These are phyloP conservation scores for Heliocidaris tuberculata DNA, from an alignment of 35 echinoderm and acorn worm species.

Conservation along the genomic window DNA sequence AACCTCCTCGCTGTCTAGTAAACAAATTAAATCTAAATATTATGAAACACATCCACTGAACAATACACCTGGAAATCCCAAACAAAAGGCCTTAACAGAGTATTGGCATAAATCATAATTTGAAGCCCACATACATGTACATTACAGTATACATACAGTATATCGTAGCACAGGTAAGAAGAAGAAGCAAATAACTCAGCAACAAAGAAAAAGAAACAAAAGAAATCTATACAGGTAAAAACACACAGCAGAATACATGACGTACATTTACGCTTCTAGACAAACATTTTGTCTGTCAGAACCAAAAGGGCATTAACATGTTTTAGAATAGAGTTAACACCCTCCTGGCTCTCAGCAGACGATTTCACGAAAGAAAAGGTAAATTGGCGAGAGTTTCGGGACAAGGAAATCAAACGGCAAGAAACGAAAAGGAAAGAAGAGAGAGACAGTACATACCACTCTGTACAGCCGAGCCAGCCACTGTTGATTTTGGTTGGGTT, in stretches of 20 bases:
- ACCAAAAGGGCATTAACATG: not conserved
- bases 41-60: not conserved
- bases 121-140: not conserved
- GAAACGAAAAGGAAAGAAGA: not conserved
- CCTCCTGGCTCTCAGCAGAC: not conserved
- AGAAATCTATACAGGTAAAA: not conserved
- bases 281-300: not conserved
- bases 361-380: not conserved
- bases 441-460: conserved; percentile 21
- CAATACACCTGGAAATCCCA: not conserved
- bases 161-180: not conserved
- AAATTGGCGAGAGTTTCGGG: not conserved
- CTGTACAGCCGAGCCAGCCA: conserved; percentile 34
- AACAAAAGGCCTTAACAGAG: not conserved
- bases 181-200: not conserved
- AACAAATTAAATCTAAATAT: not conserved
- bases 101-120: not conserved
- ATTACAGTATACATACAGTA: not conserved
- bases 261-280: not conserved
- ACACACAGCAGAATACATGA: not conserved
- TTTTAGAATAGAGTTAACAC: too few relatives aligned
- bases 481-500: conserved; percentile 16
- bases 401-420: not conserved
- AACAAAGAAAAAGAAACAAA: not conserved
- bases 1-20: not conserved